A percentile compares a stretch with the other conserved stretches of the same genome.
phyloP scores from a whole-genome alignment of 2,797 vertebrate genomes.

The Cheirogaleus major region DNA sequence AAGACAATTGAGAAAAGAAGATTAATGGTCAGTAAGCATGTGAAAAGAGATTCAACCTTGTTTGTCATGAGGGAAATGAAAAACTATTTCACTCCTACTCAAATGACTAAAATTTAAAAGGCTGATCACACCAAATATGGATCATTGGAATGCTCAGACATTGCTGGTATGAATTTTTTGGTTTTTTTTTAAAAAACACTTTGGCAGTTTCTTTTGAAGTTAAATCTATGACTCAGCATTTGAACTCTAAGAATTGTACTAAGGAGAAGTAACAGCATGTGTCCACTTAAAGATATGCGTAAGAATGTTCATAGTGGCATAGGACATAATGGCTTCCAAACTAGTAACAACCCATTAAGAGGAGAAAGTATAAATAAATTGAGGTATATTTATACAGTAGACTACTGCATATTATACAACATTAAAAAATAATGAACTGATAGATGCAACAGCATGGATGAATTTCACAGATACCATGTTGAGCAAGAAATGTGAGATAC shows the following conservation, averaged over 20 bases:
- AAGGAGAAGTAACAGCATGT: neutral
- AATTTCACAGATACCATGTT: neutral
- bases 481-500: neutral
- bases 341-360: neutral
- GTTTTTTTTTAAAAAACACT: neutral
- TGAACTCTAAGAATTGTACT: neutral
- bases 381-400: neutral
- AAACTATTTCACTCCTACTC: neutral
- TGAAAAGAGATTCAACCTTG: neutral
- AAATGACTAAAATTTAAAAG: neutral
- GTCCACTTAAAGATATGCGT: neutral
- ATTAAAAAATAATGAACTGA: neutral
- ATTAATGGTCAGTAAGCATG: neutral
- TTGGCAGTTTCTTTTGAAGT: neutral
- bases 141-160: neutral
- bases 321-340: neutral
- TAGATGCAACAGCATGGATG: neutral
- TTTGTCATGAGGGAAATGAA: neutral
- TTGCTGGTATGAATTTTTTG: neutral
- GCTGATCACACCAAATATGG: neutral
- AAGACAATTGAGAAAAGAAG: neutral
- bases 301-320: neutral
- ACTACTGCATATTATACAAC: neutral
- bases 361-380: neutral
- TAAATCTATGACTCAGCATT: neutral